Conservation (phyloP, 2,888 invertebrate genomes). For the Torymus aiolomorphi region DNA sequence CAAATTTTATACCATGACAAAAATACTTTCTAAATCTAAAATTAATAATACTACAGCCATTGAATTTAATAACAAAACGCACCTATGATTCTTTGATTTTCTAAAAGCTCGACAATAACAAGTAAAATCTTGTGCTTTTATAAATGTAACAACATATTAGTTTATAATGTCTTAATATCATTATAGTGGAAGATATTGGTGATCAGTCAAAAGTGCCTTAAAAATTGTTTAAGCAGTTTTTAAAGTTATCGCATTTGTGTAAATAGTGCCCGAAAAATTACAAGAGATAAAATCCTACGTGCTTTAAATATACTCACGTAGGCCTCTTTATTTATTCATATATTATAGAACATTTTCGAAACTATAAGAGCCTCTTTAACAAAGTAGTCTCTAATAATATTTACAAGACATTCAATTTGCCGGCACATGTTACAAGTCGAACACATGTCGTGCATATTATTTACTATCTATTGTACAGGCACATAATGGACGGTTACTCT, state of each 20-base stretch:
- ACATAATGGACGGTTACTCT: constrained; percentile 65
- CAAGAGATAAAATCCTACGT: constrained; percentile 20
- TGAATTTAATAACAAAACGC: constrained; percentile 42
- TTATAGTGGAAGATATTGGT: constrained; percentile 51
- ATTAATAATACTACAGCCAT: constrained; percentile 53
- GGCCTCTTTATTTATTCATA: not conserved
- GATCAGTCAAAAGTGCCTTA: constrained; percentile 52
- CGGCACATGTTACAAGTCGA: constrained; percentile 26
- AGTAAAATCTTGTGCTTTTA: constrained; percentile 51
- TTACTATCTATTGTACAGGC: constrained; percentile 59
- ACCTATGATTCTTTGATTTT: constrained; percentile 31
- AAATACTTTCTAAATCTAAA: constrained; percentile 59
- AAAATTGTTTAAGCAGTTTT: constrained; percentile 41
- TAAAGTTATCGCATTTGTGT: constrained; percentile 35
- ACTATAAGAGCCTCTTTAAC: constrained; percentile 38
- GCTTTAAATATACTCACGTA: constrained; percentile 1
- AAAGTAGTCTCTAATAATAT: constrained; percentile 43
- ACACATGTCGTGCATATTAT: constrained; percentile 30
- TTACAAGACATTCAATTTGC: constrained; percentile 37
- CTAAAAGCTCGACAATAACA: constrained; percentile 45
- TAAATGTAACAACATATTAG: constrained; percentile 54
- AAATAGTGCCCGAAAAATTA: constrained; percentile 40
- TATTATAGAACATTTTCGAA: constrained; percentile 31
- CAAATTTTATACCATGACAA: constrained; percentile 57
- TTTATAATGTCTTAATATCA: constrained; percentile 47